phyloP scores from a whole-genome alignment of 2,797 vertebrate species.

The Carapus acus region DNA sequence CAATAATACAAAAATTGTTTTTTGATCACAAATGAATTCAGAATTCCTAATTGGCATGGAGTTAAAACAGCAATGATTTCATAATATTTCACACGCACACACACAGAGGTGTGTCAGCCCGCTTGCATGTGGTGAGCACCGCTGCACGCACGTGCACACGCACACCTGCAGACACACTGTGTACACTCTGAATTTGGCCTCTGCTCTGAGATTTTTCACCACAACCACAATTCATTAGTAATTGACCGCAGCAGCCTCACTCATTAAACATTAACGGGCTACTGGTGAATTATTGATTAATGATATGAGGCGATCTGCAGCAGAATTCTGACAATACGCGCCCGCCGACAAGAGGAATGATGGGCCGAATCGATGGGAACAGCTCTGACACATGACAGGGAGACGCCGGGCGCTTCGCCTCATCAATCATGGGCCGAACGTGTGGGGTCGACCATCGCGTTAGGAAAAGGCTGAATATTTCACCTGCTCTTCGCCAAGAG shows the following conservation, averaged over 20 bases:
- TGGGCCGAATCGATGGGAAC: constrained; percentile 36
- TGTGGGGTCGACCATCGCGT: not conserved
- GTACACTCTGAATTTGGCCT: constrained; percentile 53
- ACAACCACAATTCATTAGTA: constrained; percentile 74
- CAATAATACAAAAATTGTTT: too few relatives aligned
- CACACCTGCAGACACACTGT: constrained; percentile 26
- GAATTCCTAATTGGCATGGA: not conserved
- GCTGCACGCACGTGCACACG: constrained; percentile 9
- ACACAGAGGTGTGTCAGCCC: constrained; percentile 7
- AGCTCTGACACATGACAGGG: constrained; percentile 21
- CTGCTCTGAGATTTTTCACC: constrained; percentile 63
- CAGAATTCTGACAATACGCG: constrained; percentile 72
- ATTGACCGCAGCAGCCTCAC: constrained; percentile 76
- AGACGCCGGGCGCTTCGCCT: not conserved
- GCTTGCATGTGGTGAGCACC: constrained; percentile 1
- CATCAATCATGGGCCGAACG: not conserved
- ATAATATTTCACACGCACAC: not conserved
- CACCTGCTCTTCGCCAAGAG: too few relatives aligned
- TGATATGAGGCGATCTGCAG: constrained; percentile 75
- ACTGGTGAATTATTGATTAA: constrained; percentile 79
- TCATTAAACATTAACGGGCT: constrained; percentile 78
- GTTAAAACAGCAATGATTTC: not conserved
- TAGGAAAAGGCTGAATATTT: not conserved
- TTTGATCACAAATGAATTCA: too few relatives aligned
- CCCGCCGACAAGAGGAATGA: constrained; percentile 52